Percentiles rank a stretch among this genome's conserved stretches.
Evolutionary conservation across 2,888 invertebrate species (phyloP).

Genomic region (Nipponacmea schrenckii): DNA sequence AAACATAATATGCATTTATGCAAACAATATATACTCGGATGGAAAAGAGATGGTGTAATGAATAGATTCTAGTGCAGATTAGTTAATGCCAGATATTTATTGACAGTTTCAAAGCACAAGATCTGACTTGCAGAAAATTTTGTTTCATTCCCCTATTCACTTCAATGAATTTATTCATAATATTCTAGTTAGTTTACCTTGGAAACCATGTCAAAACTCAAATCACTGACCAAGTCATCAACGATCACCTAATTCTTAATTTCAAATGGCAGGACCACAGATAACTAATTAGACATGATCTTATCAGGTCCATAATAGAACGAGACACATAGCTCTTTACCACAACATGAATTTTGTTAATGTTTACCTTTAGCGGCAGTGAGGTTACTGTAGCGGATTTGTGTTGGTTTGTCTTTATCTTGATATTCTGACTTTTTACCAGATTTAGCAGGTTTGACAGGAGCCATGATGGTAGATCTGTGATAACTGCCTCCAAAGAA

Average conservation of each 20-base stretch:
- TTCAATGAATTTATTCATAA: not conserved
- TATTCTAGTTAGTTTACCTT: too few relatives aligned
- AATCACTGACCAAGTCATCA: too few relatives aligned
- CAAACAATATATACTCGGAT: not conserved
- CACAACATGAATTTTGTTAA: not conserved
- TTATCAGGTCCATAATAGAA: too few relatives aligned
- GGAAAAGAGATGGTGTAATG: too few relatives aligned
- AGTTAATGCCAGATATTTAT: not conserved
- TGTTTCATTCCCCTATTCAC: conserved; percentile 18
- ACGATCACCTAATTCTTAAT: too few relatives aligned
- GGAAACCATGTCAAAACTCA: too few relatives aligned
- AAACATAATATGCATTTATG: conserved; percentile 19
- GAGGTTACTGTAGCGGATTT: conserved; percentile 94
- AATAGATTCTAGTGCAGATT: not conserved
- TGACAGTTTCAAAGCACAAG: too few relatives aligned
- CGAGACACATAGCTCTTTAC: too few relatives aligned
- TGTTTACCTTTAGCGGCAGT: conserved; percentile 93
- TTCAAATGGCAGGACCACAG: too few relatives aligned
- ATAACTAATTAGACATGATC: too few relatives aligned
- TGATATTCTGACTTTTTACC: conserved; percentile 61
- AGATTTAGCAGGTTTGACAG: conserved; percentile 15
- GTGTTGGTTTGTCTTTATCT: conserved; percentile 83
- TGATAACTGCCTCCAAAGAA: conserved; percentile 13
- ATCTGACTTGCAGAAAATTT: too few relatives aligned
- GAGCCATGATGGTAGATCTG: conserved; percentile 24